Base-by-base conservation (phyloP, 2,797 vertebrate genomes). In the Pelochelys cantorii region DNA sequence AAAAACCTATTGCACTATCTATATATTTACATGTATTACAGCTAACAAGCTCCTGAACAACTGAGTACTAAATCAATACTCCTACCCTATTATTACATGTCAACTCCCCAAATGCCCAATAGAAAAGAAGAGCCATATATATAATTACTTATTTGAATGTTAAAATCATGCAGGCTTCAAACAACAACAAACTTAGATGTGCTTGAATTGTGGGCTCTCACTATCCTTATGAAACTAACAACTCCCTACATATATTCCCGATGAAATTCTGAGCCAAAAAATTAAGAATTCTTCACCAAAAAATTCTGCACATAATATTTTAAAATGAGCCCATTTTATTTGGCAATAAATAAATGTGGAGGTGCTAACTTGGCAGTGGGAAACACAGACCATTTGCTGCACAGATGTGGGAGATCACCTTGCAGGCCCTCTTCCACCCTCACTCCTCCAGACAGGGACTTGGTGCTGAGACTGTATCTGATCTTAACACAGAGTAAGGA, bases 11-110 rank as follows among this genome's bases (percentile, higher is more conserved):
- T 0, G 0, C 82, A 54, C 79, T 82, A 86, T 80, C 81, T 34
- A 92, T 87, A 92, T 85, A 92, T 68, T 34, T n/a, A 68, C n/a
- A 68, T 68, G 74, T 29, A 93, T 80, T 87, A 93, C 78, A 57
- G 88, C 74, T 56, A 93, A 83, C 79, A n/a, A 59, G 88, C 78
- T 90, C 75, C 71, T 71, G 54, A 77, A 54, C 52, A 89, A 94
- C 68, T 71, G 34, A 11, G 23, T 20, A 84, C 22, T 56, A 75
- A 79, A 29, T 60, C 86, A 93, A 81, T 85, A 80, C 65, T 74
- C 11, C 22, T 5, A 74, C 34, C 68, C 34, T 81, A 65, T 29
- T 17, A 71, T n/a, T 17, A 14, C 77, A 80, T 90, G 81, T 60
- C 90, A 90, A 83, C n/a, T 85, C 94, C 93, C 71, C 25, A 59